phyloP scores from a whole-genome alignment of 2,113 vertebrate species.

The Oreochromis aureus region DNA sequence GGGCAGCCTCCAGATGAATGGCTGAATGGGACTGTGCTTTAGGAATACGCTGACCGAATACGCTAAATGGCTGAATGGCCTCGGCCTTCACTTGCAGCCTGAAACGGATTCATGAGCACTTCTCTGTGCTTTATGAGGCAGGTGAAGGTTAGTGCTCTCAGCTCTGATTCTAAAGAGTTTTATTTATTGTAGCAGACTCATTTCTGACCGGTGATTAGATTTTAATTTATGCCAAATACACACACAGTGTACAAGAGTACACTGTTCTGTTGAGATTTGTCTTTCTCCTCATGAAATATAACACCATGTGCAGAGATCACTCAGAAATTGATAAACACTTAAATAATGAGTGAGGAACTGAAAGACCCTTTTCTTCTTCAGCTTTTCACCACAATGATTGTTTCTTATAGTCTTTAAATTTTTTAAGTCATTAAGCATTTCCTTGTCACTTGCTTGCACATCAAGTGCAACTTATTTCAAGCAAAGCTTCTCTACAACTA shows the following conservation, averaged over 20 bases:
- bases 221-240: neutral
- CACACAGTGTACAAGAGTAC: neutral
- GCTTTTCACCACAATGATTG: neutral
- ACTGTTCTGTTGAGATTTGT: neutral
- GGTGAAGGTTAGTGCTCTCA: slow-evolving; percentile 7
- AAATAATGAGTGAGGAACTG: neutral
- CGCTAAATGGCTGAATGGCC: neutral
- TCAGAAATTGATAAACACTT: neutral
- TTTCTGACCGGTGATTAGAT: neutral
- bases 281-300: neutral
- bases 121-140: neutral
- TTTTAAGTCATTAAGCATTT: neutral
- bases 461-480: no score
- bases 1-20: neutral
- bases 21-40: neutral
- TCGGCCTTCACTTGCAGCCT: neutral
- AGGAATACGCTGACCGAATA: neutral
- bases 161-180: neutral
- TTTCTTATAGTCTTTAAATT: neutral
- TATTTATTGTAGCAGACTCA: neutral
- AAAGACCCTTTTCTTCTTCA: neutral
- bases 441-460: neutral
- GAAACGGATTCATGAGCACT: neutral
- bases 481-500: no score
- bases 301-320: neutral